Conservation (phyloP, 2,888 invertebrate species). For the Saturnia pavonia region DNA sequence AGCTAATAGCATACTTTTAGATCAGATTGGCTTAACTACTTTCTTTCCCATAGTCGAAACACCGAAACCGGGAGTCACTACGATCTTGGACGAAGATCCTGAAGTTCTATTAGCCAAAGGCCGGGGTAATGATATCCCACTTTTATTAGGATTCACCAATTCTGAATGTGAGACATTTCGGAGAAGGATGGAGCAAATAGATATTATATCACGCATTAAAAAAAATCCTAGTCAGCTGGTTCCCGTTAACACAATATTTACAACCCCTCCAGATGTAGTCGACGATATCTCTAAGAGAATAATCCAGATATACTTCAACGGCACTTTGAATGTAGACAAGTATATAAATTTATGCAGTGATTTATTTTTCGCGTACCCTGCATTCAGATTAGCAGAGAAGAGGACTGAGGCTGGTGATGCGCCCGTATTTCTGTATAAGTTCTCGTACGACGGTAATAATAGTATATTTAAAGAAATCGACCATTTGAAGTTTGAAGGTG, state of each 20-base stretch:
- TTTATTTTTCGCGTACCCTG: slow-evolving; percentile 57
- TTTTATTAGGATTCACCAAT: slow-evolving; percentile 62
- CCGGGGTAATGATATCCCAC: slow-evolving; percentile 56
- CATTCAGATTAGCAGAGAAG: slow-evolving; percentile 50
- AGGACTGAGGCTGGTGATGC: slow-evolving; percentile 48
- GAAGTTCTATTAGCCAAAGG: slow-evolving; percentile 53
- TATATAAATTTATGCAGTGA: slow-evolving; percentile 57
- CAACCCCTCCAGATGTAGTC: slow-evolving; percentile 33
- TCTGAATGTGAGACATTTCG: slow-evolving; percentile 65
- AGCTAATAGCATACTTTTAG: slow-evolving; percentile 51
- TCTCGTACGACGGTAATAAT: slow-evolving; percentile 72
- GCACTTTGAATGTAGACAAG: slow-evolving; percentile 44
- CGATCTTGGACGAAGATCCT: slow-evolving; percentile 63
- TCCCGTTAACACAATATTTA: slow-evolving; percentile 46
- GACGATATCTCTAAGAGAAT: slow-evolving; percentile 41
- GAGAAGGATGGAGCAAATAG: slow-evolving; percentile 48
- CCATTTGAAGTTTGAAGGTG: slow-evolving; percentile 67
- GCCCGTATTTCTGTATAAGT: slow-evolving; percentile 78
- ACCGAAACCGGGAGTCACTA: slow-evolving; percentile 51
- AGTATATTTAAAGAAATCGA: slow-evolving; percentile 68
- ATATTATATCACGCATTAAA: slow-evolving; percentile 45
- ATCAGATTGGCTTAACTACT: slow-evolving; percentile 50
- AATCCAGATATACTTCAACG: slow-evolving; percentile 50
- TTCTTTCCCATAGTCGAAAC: slow-evolving; percentile 67
- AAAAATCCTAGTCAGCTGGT: slow-evolving; percentile 45